Conservation (phyloP, 2,797 vertebrate genomes). For the Falco novaeseelandiae region DNA sequence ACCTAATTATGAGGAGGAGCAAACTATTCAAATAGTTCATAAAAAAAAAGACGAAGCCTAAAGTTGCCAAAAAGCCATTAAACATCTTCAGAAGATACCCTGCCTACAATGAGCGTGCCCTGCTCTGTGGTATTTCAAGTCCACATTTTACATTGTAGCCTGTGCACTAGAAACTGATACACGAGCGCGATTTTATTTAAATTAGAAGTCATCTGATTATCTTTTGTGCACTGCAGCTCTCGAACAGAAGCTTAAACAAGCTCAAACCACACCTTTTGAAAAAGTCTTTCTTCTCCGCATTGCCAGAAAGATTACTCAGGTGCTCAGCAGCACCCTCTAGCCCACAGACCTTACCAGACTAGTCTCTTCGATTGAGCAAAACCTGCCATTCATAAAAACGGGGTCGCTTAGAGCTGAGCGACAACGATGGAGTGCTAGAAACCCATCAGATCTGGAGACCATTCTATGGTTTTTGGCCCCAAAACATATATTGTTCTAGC, state of each 20-base stretch:
- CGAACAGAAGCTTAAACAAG: not conserved
- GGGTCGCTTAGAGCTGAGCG: not conserved
- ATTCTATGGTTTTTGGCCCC: not conserved
- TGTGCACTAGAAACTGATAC: accelerated
- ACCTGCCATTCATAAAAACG: constrained; percentile 45
- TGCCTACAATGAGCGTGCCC: not conserved
- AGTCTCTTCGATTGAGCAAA: not conserved
- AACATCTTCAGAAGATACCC: not conserved
- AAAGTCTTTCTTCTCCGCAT: constrained; percentile 14
- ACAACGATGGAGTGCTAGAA: not conserved
- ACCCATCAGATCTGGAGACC: not conserved
- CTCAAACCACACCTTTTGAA: not conserved
- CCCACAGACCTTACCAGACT: not conserved
- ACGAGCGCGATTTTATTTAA: not conserved
- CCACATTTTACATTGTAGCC: not conserved
- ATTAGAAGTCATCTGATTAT: not conserved
- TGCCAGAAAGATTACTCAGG: not conserved
- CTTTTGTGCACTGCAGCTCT: not conserved
- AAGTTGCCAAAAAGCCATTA: not conserved
- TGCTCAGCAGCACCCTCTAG: constrained; percentile 64
- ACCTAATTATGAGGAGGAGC: not conserved
- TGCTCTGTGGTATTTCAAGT: not conserved
- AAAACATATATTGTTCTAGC: not conserved
- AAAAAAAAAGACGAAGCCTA: not conserved
- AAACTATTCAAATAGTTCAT: not conserved